Evolutionary conservation across 2,113 vertebrate species (phyloP).

Genomic region (Steatornis caripensis): DNA sequence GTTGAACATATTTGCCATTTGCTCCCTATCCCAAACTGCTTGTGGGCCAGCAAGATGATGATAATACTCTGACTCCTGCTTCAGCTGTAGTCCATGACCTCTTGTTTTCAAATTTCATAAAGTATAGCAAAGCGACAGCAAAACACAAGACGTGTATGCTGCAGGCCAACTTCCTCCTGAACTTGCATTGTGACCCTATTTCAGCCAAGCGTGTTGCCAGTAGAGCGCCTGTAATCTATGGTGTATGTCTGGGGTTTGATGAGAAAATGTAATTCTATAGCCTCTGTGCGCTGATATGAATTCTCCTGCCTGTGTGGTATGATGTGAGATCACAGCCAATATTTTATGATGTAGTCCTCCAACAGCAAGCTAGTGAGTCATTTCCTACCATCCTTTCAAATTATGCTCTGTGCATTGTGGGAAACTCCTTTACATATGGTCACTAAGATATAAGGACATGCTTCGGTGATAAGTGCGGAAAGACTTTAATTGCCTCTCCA

Average conservation of each 20-base stretch:
- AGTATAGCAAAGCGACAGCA: not conserved
- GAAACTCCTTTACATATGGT: not conserved
- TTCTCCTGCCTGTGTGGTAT: not conserved
- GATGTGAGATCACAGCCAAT: not conserved
- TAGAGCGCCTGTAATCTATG: not conserved
- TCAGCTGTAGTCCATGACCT: not conserved
- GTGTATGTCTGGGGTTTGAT: not conserved
- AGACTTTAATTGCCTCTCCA: not conserved
- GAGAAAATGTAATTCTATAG: constrained; percentile 18
- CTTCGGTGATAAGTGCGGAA: not conserved
- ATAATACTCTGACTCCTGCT: not conserved
- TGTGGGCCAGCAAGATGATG: not conserved
- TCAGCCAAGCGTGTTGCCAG: not conserved
- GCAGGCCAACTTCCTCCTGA: not conserved
- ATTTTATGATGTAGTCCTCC: not conserved
- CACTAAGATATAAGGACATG: not conserved
- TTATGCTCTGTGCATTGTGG: not conserved
- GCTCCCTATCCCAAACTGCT: not conserved
- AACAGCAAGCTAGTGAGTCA: not conserved
- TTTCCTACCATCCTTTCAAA: not conserved
- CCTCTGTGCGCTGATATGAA: constrained; percentile 2
- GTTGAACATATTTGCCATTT: not conserved
- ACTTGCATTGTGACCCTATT: not conserved
- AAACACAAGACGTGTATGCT: accelerated
- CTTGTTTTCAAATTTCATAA: not conserved